Conservation (phyloP, 2,797 vertebrate species). For the Propithecus perrieri region DNA sequence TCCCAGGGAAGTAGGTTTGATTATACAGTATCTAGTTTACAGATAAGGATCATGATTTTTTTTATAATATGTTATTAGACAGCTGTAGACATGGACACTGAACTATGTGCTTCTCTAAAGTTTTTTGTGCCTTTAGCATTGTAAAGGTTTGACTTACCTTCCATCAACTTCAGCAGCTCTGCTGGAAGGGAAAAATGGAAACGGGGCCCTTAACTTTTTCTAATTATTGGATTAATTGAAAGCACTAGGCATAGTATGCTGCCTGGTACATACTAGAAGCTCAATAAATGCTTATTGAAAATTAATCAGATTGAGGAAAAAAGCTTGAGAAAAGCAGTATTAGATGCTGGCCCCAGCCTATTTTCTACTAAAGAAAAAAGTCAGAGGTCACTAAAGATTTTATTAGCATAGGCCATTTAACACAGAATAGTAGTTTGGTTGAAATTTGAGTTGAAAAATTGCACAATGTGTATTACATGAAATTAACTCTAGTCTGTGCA, state of each 20-base stretch:
- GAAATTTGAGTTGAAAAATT: constrained; percentile 7
- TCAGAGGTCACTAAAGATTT: not conserved
- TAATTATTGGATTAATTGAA: constrained; percentile 5
- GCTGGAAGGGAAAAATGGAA: not conserved
- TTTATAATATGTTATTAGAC: constrained; percentile 15
- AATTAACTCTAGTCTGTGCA: not conserved
- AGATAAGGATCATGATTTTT: not conserved
- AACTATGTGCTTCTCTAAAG: not conserved
- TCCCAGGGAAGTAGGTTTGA: not conserved
- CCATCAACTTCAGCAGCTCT: not conserved
- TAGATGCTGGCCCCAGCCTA: not conserved
- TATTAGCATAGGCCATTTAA: not conserved
- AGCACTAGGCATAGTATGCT: not conserved
- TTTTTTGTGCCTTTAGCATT: not conserved
- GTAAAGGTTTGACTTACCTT: not conserved
- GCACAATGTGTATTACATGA: not conserved
- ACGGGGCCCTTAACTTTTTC: not conserved
- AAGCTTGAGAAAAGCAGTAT: constrained; percentile 9
- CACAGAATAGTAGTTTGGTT: not conserved
- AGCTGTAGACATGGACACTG: not conserved
- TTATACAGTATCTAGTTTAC: not conserved
- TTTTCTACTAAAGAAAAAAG: not conserved
- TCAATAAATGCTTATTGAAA: constrained; percentile 35
- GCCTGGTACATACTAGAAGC: not conserved
- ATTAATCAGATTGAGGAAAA: constrained; percentile 13